These are phyloP conservation scores for Mesochorus sp. DNA, from an alignment of 2,888 invertebrate genomes.

Conservation along the genomic window DNA sequence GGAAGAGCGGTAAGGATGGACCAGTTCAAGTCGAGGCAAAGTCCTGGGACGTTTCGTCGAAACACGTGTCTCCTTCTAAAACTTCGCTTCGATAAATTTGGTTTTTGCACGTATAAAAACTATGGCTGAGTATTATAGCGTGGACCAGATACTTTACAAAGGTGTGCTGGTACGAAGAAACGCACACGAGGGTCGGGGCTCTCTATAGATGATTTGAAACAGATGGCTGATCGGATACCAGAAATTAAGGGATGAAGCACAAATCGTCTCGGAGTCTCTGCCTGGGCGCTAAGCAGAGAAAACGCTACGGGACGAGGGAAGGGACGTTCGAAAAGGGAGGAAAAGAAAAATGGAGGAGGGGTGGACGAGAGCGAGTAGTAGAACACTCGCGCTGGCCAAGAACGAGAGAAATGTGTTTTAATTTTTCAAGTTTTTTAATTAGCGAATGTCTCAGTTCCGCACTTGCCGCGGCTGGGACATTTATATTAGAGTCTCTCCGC, in stretches of 20 bases:
- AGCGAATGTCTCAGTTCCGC: slow-evolving; percentile 82
- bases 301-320: slow-evolving; percentile 65
- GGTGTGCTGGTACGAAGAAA: slow-evolving; percentile 32
- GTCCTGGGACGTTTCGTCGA: slow-evolving; percentile 8
- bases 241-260: slow-evolving; percentile 76
- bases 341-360: slow-evolving; percentile 39
- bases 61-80: slow-evolving; percentile 40
- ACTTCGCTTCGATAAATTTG: slow-evolving; percentile 4
- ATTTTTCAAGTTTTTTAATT: slow-evolving; percentile 83
- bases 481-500: slow-evolving; percentile 79
- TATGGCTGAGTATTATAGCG: slow-evolving; percentile 1
- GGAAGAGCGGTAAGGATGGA: not conserved
- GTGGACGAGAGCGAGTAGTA: no score
- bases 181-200: slow-evolving; percentile 17
- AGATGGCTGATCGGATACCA: slow-evolving; percentile 82
- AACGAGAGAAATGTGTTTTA: slow-evolving; percentile 82
- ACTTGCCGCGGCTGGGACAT: slow-evolving; percentile 77
- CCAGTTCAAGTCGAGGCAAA: not conserved
- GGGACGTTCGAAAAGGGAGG: not conserved
- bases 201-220: slow-evolving; percentile 76
- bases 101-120: slow-evolving; percentile 17
- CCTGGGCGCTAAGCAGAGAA: slow-evolving; percentile 61
- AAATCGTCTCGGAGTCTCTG: slow-evolving; percentile 41
- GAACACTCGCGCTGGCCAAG: slow-evolving; percentile 49
- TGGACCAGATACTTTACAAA: slow-evolving; percentile 10